A percentile compares a stretch with the other conserved stretches of the same genome.
Conservation (phyloP, 2,797 vertebrate species). For the Sebastes melanostomus region DNA sequence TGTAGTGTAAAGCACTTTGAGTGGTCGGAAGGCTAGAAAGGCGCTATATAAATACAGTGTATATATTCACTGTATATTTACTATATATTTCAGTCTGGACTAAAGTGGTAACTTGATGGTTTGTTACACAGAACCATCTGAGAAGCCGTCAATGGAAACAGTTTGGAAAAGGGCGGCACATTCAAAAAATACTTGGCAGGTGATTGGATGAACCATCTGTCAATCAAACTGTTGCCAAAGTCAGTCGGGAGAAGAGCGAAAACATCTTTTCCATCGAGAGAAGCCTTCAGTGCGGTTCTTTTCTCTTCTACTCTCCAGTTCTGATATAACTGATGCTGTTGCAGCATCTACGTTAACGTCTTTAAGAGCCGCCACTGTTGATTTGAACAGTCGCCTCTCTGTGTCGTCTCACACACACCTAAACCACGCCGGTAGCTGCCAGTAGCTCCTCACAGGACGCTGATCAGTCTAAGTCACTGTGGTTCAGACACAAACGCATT, state of each 20-base stretch:
- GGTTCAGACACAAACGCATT: too few species aligned
- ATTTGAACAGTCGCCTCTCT: neutral
- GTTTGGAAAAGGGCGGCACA: too few species aligned
- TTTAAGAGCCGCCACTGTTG: accelerated
- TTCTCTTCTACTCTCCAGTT: neutral
- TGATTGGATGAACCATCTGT: neutral
- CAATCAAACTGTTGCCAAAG: neutral
- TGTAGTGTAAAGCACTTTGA: accelerated
- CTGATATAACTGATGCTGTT: neutral
- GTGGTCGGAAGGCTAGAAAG: too few species aligned
- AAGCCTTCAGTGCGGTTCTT: neutral
- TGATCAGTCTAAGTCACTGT: too few species aligned
- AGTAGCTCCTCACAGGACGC: too few species aligned
- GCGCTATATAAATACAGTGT: too few species aligned
- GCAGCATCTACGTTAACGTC: neutral
- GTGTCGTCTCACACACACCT: neutral
- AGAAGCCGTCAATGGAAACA: neutral
- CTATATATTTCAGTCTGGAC: neutral
- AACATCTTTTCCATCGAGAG: neutral
- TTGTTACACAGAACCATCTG: neutral
- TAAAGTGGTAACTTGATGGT: neutral
- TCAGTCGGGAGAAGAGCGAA: neutral
- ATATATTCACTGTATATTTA: too few species aligned
- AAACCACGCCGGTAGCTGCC: too few species aligned
- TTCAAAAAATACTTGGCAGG: neutral